These are phyloP conservation scores for Troides helena DNA, from an alignment of 2,888 invertebrate genomes.

Conservation along the genomic window DNA sequence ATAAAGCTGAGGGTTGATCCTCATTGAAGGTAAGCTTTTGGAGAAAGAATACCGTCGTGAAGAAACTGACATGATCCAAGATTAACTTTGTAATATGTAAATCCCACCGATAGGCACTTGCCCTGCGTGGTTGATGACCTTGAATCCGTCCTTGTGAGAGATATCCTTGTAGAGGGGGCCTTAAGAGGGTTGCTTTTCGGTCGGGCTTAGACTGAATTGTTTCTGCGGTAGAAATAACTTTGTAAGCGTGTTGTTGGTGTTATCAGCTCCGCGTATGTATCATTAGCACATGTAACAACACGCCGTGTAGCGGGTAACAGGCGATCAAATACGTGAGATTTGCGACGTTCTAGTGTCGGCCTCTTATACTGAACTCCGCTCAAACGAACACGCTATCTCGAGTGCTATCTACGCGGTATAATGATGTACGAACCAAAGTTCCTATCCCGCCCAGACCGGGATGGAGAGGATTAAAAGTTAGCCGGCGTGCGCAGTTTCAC, in stretches of 20 bases:
- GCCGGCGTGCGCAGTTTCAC: constrained; percentile 30
- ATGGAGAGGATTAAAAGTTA: constrained; percentile 44
- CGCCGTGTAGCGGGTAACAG: constrained; percentile 52
- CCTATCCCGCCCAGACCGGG: constrained; percentile 25
- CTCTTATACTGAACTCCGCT: constrained; percentile 45
- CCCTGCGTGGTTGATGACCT: no score
- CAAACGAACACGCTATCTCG: constrained; percentile 36
- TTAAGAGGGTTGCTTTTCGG: no score
- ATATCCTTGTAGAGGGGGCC: no score
- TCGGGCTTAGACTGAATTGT: no score
- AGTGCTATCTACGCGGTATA: constrained; percentile 27
- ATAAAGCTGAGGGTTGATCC: no score
- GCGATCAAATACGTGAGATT: constrained; percentile 75
- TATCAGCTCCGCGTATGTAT: constrained; percentile 46
- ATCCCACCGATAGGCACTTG: no score
- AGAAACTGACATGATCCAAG: no score
- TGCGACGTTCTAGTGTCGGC: constrained; percentile 53
- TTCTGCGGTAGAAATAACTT: no score
- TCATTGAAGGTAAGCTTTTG: no score
- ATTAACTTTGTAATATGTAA: no score
- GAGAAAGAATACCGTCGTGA: no score
- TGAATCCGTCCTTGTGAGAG: no score
- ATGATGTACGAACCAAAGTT: constrained; percentile 27
- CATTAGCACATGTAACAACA: constrained; percentile 54
- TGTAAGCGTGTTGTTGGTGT: neutral